Conservation (phyloP, 37 sponge, comb jelly and placozoan genomes). For the Chondrilla cf. caribensis region DNA sequence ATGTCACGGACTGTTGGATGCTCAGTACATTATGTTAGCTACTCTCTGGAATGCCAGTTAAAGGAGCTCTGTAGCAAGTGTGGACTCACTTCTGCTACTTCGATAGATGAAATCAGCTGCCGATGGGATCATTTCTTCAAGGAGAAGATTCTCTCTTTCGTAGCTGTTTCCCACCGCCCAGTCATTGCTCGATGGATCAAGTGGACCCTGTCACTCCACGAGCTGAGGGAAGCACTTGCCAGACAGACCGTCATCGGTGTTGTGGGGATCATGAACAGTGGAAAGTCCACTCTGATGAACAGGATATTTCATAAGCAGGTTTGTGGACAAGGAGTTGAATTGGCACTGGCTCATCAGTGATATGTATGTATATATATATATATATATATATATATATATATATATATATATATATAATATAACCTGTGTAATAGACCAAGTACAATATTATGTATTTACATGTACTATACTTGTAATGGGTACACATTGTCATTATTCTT, state of each 20-base stretch:
- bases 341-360: too few relatives aligned
- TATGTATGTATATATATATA: too few relatives aligned
- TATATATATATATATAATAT: too few relatives aligned
- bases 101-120: not conserved
- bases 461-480: too few relatives aligned
- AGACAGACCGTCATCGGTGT: conserved; percentile 25
- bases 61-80: conserved; percentile 13
- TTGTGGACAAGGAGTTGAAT: too few relatives aligned
- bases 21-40: not conserved
- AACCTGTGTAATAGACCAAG: too few relatives aligned
- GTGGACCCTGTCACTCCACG: conserved; percentile 15
- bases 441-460: too few relatives aligned
- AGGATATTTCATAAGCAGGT: conserved; percentile 18
- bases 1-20: conserved; percentile 26
- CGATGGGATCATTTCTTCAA: conserved; percentile 2
- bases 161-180: not conserved
- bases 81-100: not conserved
- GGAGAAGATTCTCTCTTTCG: conserved; percentile 15
- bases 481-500: too few relatives aligned
- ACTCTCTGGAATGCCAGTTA: conserved; percentile 28
- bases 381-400: too few relatives aligned
- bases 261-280: conserved; percentile 31
- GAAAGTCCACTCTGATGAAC: conserved; percentile 28
- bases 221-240: conserved; percentile 34
- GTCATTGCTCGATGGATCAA: conserved; percentile 34